Percentiles rank a stretch among this genome's conserved stretches.
These are phyloP conservation scores for Monopis laevigella DNA, from an alignment of 2,888 invertebrate species.

Conservation along the genomic window DNA sequence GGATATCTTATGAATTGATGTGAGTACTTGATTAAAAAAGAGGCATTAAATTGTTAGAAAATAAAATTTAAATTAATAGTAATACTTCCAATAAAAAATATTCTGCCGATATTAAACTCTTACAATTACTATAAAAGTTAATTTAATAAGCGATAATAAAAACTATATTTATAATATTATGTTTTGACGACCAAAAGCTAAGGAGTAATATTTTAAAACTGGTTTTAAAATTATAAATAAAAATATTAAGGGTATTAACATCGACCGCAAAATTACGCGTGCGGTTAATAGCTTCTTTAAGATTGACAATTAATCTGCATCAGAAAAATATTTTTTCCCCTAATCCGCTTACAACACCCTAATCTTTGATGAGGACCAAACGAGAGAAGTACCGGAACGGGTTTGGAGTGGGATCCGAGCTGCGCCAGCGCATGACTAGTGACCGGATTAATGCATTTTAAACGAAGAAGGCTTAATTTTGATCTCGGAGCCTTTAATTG, in stretches of 20 bases:
- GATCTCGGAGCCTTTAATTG: slow-evolving; percentile 54
- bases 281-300: not conserved
- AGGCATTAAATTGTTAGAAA: slow-evolving; percentile 1
- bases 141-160: no score
- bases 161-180: no score
- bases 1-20: no score
- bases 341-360: slow-evolving; percentile 16
- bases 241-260: not conserved
- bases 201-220: no score
- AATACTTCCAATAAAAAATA: no score
- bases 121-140: no score
- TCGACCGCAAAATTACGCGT: not conserved
- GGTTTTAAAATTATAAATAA: no score
- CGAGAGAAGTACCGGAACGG: slow-evolving; percentile 43
- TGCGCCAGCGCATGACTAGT: slow-evolving; percentile 44
- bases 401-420: slow-evolving; percentile 35
- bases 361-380: slow-evolving; percentile 47
- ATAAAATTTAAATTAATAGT: no score
- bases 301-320: slow-evolving; percentile 2
- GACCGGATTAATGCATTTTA: slow-evolving; percentile 66
- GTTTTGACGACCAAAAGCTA: no score
- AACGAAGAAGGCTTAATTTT: slow-evolving; percentile 65
- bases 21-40: no score
- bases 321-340: not conserved
- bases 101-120: no score